A percentile compares a stretch with the other conserved stretches of the same genome.
Conservation (phyloP, 2,113 vertebrate species). For the Salminus brasiliensis region DNA sequence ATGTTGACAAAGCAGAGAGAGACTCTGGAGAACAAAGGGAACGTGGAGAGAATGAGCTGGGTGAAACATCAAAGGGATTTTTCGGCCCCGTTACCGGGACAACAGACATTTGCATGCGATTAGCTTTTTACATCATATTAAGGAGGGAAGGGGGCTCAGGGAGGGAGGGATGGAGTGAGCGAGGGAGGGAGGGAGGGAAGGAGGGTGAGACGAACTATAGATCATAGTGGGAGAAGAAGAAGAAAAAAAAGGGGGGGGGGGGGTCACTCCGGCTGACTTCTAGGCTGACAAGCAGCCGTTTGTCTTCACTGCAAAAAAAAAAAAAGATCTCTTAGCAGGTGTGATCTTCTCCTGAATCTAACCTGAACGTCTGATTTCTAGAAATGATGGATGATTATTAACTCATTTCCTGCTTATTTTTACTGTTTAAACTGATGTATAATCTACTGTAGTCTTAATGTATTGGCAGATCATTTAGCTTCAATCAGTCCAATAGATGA, state of each 20-base stretch:
- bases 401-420: no score
- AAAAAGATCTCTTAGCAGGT: no score
- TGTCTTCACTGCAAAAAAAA: slow-evolving; percentile 24
- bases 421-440: no score
- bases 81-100: slow-evolving; percentile 84
- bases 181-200: slow-evolving; percentile 34
- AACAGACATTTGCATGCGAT: slow-evolving; percentile 87
- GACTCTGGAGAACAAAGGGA: slow-evolving; percentile 81
- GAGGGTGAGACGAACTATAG: slow-evolving; percentile 63
- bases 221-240: slow-evolving; percentile 68
- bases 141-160: slow-evolving; percentile 73
- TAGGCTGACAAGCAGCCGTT: slow-evolving; percentile 62
- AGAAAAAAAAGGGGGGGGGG: slow-evolving; percentile 59
- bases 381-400: no score
- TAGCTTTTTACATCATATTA: slow-evolving; percentile 87
- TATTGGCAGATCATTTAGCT: no score
- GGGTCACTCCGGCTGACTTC: slow-evolving; percentile 75
- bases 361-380: no score
- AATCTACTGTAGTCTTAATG: no score
- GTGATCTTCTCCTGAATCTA: no score
- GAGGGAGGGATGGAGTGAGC: slow-evolving; percentile 46
- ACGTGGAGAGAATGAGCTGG: slow-evolving; percentile 84
- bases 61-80: slow-evolving; percentile 86
- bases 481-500: no score
- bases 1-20: slow-evolving; percentile 81